Evolutionary conservation across 2,113 vertebrate genomes (phyloP).

Genomic region (Trachemys scripta): DNA sequence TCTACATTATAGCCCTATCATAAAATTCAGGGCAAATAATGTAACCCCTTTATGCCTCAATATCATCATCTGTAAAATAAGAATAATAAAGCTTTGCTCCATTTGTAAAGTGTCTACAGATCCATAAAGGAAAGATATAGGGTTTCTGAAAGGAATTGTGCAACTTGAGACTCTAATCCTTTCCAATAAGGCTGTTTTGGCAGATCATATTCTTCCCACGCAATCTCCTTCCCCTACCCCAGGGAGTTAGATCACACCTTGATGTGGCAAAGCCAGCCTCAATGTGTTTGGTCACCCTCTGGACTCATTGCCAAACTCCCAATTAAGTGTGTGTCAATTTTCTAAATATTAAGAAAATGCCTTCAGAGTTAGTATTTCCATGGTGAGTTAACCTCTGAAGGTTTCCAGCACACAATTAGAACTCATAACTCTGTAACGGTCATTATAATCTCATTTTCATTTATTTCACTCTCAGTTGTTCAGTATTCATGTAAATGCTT

Average conservation of each 20-base stretch:
- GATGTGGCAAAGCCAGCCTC: constrained; percentile 59
- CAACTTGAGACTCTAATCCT: constrained; percentile 38
- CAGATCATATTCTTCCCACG: constrained; percentile 65
- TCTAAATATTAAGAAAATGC: constrained; percentile 34
- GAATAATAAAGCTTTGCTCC: neutral
- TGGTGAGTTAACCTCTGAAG: constrained; percentile 13
- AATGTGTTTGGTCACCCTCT: constrained; percentile 67
- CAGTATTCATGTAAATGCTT: neutral
- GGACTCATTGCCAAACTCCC: constrained; percentile 42
- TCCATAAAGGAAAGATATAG: neutral
- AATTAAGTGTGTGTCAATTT: constrained; percentile 51
- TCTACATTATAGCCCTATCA: neutral
- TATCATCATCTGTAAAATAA: neutral
- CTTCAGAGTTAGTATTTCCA: constrained; percentile 44
- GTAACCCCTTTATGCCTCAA: neutral
- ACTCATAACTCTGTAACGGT: neutral
- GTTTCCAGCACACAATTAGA: neutral
- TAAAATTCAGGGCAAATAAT: constrained; percentile 1
- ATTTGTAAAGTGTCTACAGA: neutral
- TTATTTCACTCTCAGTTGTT: neutral
- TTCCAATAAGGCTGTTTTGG: constrained; percentile 54
- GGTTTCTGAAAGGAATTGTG: constrained; percentile 49
- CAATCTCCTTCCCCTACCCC: constrained; percentile 57
- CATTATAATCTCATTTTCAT: neutral
- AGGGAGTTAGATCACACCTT: constrained; percentile 62